These are phyloP conservation scores for Balaenoptera acutorostrata DNA, from an alignment of 2,113 vertebrate genomes.

Conservation along the genomic window DNA sequence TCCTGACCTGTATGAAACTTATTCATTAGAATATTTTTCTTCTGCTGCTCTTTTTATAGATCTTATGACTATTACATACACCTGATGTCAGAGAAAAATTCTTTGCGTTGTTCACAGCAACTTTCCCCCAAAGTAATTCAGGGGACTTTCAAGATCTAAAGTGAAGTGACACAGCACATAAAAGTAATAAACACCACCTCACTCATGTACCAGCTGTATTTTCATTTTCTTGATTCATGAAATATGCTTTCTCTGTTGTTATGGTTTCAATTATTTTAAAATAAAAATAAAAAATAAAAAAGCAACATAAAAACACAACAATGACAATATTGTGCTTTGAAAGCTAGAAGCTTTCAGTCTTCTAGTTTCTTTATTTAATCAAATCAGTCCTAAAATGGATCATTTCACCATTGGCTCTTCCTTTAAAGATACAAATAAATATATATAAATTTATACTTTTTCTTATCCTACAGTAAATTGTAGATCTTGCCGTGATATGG, in stretches of 20 bases:
- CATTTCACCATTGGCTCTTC: background rate
- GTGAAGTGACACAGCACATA: background rate
- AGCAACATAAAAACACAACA: background rate
- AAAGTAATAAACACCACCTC: background rate
- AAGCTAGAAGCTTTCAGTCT: background rate
- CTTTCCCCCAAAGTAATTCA: background rate
- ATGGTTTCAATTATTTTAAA: background rate
- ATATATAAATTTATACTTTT: background rate
- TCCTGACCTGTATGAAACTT: background rate
- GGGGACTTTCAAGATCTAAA: background rate
- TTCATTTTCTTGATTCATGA: background rate
- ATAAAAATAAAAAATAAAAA: background rate
- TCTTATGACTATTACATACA: background rate
- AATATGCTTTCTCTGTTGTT: background rate
- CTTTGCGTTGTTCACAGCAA: background rate
- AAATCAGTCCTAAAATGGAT: background rate
- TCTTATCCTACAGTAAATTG: background rate
- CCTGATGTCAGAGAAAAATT: background rate
- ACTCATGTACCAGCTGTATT: background rate
- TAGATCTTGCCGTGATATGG: background rate
- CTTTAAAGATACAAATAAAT: background rate
- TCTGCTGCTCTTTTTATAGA: background rate
- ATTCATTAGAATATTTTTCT: background rate
- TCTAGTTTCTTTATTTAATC: background rate
- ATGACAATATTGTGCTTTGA: background rate